Conservation (phyloP, 2,888 invertebrate genomes). For the Platycnemis pennipes region DNA sequence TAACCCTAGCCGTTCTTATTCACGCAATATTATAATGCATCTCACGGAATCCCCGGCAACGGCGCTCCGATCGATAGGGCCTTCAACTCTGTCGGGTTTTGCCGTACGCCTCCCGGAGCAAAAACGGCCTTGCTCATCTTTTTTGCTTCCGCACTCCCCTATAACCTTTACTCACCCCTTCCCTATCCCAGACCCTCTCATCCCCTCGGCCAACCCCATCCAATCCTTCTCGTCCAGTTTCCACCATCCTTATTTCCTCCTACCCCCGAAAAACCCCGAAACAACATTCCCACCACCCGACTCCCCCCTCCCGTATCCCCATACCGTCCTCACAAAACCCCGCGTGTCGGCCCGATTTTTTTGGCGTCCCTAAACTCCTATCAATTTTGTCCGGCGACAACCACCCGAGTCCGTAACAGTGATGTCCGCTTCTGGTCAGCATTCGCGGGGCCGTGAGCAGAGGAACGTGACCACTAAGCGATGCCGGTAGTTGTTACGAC, state of each 20-base stretch:
- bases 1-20: background rate
- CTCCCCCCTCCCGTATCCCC: background rate
- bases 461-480: background rate
- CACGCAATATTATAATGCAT: slow-evolving; percentile 56
- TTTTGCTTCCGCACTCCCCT: background rate
- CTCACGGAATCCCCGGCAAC: slow-evolving; percentile 41
- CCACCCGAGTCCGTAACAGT: background rate
- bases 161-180: background rate
- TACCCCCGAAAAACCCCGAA: background rate
- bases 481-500: background rate
- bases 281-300: background rate
- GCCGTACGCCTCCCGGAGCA: background rate
- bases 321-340: background rate
- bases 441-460: background rate
- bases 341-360: background rate
- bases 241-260: background rate
- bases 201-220: background rate
- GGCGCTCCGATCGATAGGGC: slow-evolving; percentile 52
- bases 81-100: slow-evolving; percentile 38
- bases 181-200: background rate
- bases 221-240: background rate
- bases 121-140: background rate
- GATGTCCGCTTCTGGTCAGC: background rate
- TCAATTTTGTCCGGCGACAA: background rate
- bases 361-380: background rate